Percentiles rank a stretch among this genome's conserved stretches.
These are phyloP conservation scores for Drosophila sp. DNA, from an alignment of 1,140 invertebrate species.

Conservation along the genomic window DNA sequence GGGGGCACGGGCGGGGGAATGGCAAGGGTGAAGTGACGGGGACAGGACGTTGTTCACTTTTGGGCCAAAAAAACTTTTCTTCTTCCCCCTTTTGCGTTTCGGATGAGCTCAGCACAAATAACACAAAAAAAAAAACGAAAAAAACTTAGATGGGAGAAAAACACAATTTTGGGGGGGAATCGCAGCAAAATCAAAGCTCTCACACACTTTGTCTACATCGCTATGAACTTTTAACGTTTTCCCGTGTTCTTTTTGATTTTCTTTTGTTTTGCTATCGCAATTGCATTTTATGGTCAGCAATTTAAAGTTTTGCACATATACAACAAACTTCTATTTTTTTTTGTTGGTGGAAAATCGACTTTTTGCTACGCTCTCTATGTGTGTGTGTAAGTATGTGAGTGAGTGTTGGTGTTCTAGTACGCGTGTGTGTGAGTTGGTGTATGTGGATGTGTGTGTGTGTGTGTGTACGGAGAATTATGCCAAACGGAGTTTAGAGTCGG, in stretches of 20 bases:
- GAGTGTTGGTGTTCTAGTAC: conserved; percentile 15
- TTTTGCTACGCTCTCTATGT: conserved; percentile 41
- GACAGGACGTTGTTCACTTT: conserved; percentile 7
- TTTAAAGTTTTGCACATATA: conserved; percentile 74
- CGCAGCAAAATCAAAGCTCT: conserved; percentile 11
- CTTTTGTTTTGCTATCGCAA: conserved; percentile 31
- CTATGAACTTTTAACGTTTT: conserved; percentile 7
- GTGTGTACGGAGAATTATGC: conserved; percentile 64
- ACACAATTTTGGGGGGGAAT: conserved; percentile 16
- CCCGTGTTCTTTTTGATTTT: conserved; percentile 22
- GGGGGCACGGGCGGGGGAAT: conserved; percentile 15
- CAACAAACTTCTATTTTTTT: conserved; percentile 40
- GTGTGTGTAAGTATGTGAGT: conserved; percentile 27
- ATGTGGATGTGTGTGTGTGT: conserved; percentile 26
- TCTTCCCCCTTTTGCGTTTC: conserved; percentile 29
- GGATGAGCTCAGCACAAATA: conserved; percentile 65
- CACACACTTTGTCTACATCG: conserved; percentile 36
- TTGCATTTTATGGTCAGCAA: conserved; percentile 48
- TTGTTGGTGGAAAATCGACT: conserved; percentile 77
- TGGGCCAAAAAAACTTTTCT: conserved; percentile 1
- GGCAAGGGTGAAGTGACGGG: conserved; percentile 24
- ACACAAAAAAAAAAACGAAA: conserved; percentile 4
- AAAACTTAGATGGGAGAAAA: not conserved
- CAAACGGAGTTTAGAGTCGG: conserved; percentile 59
- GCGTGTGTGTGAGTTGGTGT: conserved; percentile 16